Evolutionary conservation across 2,888 invertebrate genomes (phyloP), one percentile per base, ranked within the genome.

Genomic region (Orthonychiurus folsomi): DNA sequence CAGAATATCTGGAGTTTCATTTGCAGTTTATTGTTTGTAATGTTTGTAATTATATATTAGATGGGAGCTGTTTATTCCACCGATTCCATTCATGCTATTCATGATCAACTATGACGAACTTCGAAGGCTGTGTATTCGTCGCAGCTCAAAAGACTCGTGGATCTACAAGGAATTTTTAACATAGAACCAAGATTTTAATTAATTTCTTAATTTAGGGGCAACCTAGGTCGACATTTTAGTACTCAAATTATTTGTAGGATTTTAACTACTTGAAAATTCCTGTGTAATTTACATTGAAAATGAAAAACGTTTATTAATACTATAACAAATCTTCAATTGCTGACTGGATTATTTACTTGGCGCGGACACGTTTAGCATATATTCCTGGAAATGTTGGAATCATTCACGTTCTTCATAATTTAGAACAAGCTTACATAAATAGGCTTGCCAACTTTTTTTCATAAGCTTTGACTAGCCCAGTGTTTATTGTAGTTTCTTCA

Each of bases 41-140:
- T 26, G 24, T 26, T 9, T 37, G 26, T 57, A 3, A 47, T 57
- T 28, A 20, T 37, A n/a, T 5, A 28, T 9, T 50, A 59, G 59
- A n/a, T 59, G 59, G 59, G 50, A 59, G 26, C 9, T 5, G 5
- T 59, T 48, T 37, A 59, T 59, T 9, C 59, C 59, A n/a, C 59
- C 59, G n/a, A 20, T 59, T 2, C 59, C 59, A 2, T 59, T 59
- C 26, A 59, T 59, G 59, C 18, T 47, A 2, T n/a, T 59, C 3
- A 48, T 59, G 50, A 48, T 59, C 23, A 18, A 18, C n/a, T 59
- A 59, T 25, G 59, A 59, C 20, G 59, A 59, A 50, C 21, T 59
- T 2, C 48, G 59, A 50, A 5, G 59, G 3, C 50, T 48, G n/a
- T 21, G 59, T 5, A 59, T 59, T 50, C 59, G 59, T 2, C 5